Evolutionary conservation across 2,888 invertebrate genomes (phyloP).

Genomic region (Lepidochrysops patricia): DNA sequence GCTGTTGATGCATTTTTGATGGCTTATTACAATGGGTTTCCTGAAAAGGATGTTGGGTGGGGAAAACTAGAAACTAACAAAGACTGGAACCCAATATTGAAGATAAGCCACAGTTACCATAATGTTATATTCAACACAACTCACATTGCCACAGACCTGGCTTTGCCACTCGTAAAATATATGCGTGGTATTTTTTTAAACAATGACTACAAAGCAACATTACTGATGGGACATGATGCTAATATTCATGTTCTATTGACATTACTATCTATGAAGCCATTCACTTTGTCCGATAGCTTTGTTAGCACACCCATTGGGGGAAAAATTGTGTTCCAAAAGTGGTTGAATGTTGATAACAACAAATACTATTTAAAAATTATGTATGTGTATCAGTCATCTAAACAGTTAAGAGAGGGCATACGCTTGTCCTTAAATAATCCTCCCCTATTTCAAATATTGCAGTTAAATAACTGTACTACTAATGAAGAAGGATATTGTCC

Average conservation of each 20-base stretch:
- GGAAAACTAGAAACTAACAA: constrained; percentile 34
- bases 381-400: constrained; percentile 49
- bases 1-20: constrained; percentile 57
- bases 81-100: constrained; percentile 41
- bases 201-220: constrained; percentile 33
- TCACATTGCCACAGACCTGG: constrained; percentile 48
- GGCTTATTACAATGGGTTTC: constrained; percentile 57
- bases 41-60: constrained; percentile 49
- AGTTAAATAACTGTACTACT: constrained; percentile 39
- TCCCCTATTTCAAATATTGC: constrained; percentile 39
- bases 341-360: constrained; percentile 33
- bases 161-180: constrained; percentile 42
- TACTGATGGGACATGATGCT: constrained; percentile 61
- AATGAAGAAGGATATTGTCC: constrained; percentile 44
- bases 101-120: constrained; percentile 45
- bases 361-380: constrained; percentile 41
- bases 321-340: constrained; percentile 58
- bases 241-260: constrained; percentile 51
- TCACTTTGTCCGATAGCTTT: constrained; percentile 38
- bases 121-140: constrained; percentile 51
- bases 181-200: constrained; percentile 39
- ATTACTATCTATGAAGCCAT: constrained; percentile 41
- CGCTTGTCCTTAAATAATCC: constrained; percentile 39
- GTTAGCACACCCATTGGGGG: constrained; percentile 51
- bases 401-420: constrained; percentile 42